These are phyloP conservation scores for Acanthosepion lycidas DNA, from an alignment of 2,888 invertebrate genomes.

Conservation along the genomic window DNA sequence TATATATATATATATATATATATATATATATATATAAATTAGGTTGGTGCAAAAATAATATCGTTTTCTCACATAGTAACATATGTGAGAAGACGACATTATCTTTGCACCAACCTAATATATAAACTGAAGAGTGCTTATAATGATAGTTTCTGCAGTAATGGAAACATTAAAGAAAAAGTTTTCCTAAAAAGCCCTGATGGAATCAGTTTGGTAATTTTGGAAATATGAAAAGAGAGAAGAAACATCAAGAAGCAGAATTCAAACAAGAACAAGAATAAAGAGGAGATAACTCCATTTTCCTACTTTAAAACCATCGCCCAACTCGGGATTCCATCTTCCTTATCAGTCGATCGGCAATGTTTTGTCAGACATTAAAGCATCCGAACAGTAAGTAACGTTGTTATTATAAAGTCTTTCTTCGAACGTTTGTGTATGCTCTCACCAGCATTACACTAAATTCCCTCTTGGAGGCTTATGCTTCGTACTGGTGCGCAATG, in stretches of 20 bases:
- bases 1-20: slow-evolving; percentile 11
- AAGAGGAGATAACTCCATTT: not conserved
- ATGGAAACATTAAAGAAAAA: not conserved
- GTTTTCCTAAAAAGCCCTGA: not conserved
- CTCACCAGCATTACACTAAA: not conserved
- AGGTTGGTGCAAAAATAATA: too few species aligned
- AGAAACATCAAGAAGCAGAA: too few species aligned
- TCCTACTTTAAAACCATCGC: too few species aligned
- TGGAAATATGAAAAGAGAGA: not conserved
- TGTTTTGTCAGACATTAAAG: not conserved
- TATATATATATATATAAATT: too few species aligned
- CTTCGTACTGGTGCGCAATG: not conserved
- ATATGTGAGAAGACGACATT: too few species aligned
- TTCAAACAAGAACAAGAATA: not conserved
- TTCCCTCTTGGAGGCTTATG: not conserved
- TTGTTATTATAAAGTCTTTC: not conserved
- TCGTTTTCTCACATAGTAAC: too few species aligned
- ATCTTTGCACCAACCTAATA: too few species aligned
- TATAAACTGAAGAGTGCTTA: too few species aligned
- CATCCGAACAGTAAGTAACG: not conserved
- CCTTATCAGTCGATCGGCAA: not conserved
- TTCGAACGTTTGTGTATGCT: not conserved
- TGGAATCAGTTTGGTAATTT: not conserved
- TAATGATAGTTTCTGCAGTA: not conserved
- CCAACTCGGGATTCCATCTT: not conserved